These are phyloP conservation scores for Hippocampus abdominalis DNA, from an alignment of 2,113 vertebrate species.

Conservation along the genomic window DNA sequence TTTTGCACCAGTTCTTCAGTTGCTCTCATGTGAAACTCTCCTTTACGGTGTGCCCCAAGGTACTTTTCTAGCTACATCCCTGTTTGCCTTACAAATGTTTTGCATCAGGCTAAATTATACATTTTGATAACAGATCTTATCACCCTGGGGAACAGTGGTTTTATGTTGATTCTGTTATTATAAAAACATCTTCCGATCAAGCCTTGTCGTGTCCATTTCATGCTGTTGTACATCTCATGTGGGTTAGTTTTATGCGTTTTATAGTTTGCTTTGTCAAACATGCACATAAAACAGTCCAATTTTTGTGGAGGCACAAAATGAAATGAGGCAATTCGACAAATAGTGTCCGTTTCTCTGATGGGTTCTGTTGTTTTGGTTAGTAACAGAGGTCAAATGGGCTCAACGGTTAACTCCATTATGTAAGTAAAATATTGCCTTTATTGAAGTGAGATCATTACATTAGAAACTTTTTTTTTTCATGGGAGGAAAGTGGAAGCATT, in stretches of 20 bases:
- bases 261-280: not conserved
- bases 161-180: not conserved
- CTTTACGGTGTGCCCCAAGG: constrained; percentile 6
- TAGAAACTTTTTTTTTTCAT: not conserved
- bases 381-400: not conserved
- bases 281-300: not conserved
- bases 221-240: not conserved
- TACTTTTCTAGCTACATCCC: not conserved
- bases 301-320: not conserved
- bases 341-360: not conserved
- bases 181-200: not conserved
- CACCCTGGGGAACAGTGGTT: not conserved
- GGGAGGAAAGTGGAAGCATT: not conserved
- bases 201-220: not conserved
- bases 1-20: not conserved
- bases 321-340: not conserved
- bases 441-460: not conserved
- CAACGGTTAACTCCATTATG: not conserved
- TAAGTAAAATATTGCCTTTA: not conserved
- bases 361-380: not conserved
- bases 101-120: not conserved
- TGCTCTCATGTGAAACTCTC: constrained; percentile 4
- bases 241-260: not conserved
- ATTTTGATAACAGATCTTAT: not conserved
- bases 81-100: constrained; percentile 2